These are phyloP conservation scores for Acanthosepion esculentum DNA, from an alignment of 2,888 invertebrate genomes.

Conservation along the genomic window DNA sequence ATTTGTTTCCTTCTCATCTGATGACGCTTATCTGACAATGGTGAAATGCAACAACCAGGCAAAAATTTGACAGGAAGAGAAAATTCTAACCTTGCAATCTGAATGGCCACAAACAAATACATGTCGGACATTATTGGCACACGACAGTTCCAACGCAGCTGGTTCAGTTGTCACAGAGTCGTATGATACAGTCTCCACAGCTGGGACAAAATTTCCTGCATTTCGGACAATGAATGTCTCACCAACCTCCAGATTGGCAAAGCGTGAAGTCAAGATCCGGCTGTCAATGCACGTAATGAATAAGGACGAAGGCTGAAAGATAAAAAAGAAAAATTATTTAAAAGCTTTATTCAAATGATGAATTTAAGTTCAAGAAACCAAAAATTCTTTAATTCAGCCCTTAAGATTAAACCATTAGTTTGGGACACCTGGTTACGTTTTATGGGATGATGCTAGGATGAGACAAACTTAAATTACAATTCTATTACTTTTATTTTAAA, in stretches of 20 bases:
- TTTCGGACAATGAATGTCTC: constrained; percentile 99
- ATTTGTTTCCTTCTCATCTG: too few relatives aligned
- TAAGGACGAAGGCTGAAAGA: constrained; percentile 90
- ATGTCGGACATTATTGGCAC: constrained; percentile 91
- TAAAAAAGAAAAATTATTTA: not conserved
- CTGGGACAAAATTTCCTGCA: constrained; percentile 94
- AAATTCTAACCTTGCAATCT: constrained; percentile 87
- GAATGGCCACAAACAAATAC: constrained; percentile 97
- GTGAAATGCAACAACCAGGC: too few relatives aligned
- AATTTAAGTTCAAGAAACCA: too few relatives aligned
- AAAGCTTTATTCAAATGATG: too few relatives aligned
- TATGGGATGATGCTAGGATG: too few relatives aligned
- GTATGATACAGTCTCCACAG: constrained; percentile 88
- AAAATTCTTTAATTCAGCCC: too few relatives aligned
- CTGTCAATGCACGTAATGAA: constrained; percentile 99
- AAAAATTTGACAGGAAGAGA: too few relatives aligned
- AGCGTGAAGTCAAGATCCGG: constrained; percentile 95
- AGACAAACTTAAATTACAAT: too few relatives aligned
- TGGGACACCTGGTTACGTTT: too few relatives aligned
- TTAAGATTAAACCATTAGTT: too few relatives aligned
- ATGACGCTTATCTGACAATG: too few relatives aligned
- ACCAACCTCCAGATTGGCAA: constrained; percentile 95
- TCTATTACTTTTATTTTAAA: too few relatives aligned
- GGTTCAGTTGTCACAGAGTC: constrained; percentile 95
- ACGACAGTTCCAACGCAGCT: constrained; percentile 94